Evolutionary conservation across 2,888 invertebrate species (phyloP), one percentile per base, ranked within the genome.

Genomic region (Dynastes maya): DNA sequence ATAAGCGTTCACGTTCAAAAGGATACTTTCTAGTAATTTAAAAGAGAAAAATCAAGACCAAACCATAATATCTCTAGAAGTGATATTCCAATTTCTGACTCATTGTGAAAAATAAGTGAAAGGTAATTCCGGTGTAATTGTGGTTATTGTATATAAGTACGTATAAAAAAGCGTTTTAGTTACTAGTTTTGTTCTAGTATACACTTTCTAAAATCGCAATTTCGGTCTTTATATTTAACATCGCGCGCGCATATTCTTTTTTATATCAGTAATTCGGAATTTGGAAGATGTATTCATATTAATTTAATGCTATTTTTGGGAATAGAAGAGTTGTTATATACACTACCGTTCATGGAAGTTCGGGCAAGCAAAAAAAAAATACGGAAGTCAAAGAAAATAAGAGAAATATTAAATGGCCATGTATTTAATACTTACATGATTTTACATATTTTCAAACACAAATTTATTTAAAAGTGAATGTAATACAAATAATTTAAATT

Each of bases 31-130:
- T 16, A 40, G 45, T 22, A 22, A 64, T 32, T 45, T 45, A 45
- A 45, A 45, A 40, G 40, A 40, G 40, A 6, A 40, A 45, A 45
- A 45, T 11, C 6, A 8, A 64, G 32, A 64, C 9, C 1, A 32
- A 29, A 51, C 16, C 11, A 32, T 71, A 29, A 55, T 29, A 65
- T 37, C 53, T 37, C 53, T 53, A 53, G 8, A 9, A 29, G 40
- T 68, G 11, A 55, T 45, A 13, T 22, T 37, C 27, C 22, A 51
- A 27, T 16, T 61, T 75, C 45, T 49, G 49, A 63, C 49, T 64
- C 32, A 75, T 64, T 64, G 75, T 75, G 64, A 64, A 75, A 72
- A 72, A 61, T 72, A 72, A 72, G 72, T 61, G 72, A 75, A 45
- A 49, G 63, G 75, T 75, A 64, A 75, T 64, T 75, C 64, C 63